These are phyloP conservation scores for Mus pahari DNA, from an alignment of 2,113 vertebrate species.

Conservation along the genomic window DNA sequence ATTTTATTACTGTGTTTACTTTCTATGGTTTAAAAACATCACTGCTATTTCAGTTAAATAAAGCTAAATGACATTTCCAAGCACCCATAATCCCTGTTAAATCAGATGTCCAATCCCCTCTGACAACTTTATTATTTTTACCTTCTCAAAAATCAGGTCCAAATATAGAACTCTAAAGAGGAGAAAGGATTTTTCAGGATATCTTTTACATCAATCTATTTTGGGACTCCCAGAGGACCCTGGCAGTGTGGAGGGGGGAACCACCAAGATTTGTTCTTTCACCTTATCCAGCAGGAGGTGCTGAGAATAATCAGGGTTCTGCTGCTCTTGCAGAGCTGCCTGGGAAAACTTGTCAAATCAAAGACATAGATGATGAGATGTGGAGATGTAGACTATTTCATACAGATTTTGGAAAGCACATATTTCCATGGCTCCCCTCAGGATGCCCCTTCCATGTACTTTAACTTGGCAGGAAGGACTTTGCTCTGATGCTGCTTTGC, in stretches of 20 bases:
- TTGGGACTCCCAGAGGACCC: slow-evolving; percentile 61
- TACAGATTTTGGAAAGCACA: not conserved
- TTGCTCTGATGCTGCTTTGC: not conserved
- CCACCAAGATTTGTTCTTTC: slow-evolving; percentile 64
- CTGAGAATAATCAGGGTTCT: slow-evolving; percentile 53
- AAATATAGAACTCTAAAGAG: slow-evolving; percentile 55
- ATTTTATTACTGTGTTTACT: slow-evolving; percentile 14
- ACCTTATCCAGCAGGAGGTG: slow-evolving; percentile 65
- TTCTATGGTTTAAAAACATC: not conserved
- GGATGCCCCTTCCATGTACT: not conserved
- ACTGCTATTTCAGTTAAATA: slow-evolving; percentile 60
- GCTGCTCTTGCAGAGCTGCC: slow-evolving; percentile 41
- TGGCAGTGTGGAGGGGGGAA: slow-evolving; percentile 21
- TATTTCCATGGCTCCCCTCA: not conserved
- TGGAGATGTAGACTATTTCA: not conserved
- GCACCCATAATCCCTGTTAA: not conserved
- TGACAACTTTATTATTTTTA: slow-evolving; percentile 50
- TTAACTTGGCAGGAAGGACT: slow-evolving; percentile 18
- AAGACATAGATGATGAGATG: slow-evolving; percentile 33
- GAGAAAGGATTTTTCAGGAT: slow-evolving; percentile 17
- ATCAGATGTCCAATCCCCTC: slow-evolving; percentile 61
- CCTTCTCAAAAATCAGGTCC: slow-evolving; percentile 40
- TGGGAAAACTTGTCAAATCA: slow-evolving; percentile 40
- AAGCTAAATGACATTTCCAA: slow-evolving; percentile 35
- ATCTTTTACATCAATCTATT: slow-evolving; percentile 56